Percentiles rank a stretch among this genome's conserved stretches.
Conservation (phyloP, 2,888 invertebrate species). For the Merodon equestris region DNA sequence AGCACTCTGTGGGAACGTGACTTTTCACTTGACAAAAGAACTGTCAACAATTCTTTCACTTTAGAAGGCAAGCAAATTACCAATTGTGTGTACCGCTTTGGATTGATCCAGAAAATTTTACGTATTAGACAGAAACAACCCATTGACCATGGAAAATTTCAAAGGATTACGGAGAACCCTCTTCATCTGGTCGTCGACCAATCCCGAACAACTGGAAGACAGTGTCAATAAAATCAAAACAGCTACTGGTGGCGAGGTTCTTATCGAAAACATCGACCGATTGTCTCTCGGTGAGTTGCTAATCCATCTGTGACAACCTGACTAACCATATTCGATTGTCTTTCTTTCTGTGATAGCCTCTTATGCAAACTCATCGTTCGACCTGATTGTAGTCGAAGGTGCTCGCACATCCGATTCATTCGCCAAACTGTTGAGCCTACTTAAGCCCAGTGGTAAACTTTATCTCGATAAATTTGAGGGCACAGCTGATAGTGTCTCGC, state of each 20-base stretch:
- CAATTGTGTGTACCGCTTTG: too few species aligned
- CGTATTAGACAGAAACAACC: neutral
- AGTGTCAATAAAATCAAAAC: constrained; percentile 80
- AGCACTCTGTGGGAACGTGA: constrained; percentile 36
- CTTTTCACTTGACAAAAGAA: constrained; percentile 11
- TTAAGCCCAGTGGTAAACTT: constrained; percentile 83
- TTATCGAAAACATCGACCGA: constrained; percentile 82
- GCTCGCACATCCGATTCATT: constrained; percentile 79
- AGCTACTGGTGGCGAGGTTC: constrained; percentile 80
- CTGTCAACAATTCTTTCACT: constrained; percentile 3
- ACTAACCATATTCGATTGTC: neutral
- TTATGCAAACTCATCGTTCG: constrained; percentile 82
- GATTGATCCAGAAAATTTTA: too few species aligned
- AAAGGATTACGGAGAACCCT: constrained; percentile 80
- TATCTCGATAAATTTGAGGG: constrained; percentile 80
- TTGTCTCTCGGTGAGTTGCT: constrained; percentile 81
- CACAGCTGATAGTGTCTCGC: constrained; percentile 77
- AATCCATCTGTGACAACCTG: neutral
- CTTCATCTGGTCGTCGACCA: constrained; percentile 81
- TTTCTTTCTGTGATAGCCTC: constrained; percentile 78
- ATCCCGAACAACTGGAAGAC: constrained; percentile 80
- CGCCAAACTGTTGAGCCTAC: constrained; percentile 81
- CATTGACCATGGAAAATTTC: constrained; percentile 75
- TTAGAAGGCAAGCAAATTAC: too few species aligned
- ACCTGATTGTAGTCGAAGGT: constrained; percentile 80